Evolutionary conservation across 2,113 vertebrate genomes (phyloP), one percentile per base, ranked within the genome.

Genomic region (Amphiprion ocellaris): DNA sequence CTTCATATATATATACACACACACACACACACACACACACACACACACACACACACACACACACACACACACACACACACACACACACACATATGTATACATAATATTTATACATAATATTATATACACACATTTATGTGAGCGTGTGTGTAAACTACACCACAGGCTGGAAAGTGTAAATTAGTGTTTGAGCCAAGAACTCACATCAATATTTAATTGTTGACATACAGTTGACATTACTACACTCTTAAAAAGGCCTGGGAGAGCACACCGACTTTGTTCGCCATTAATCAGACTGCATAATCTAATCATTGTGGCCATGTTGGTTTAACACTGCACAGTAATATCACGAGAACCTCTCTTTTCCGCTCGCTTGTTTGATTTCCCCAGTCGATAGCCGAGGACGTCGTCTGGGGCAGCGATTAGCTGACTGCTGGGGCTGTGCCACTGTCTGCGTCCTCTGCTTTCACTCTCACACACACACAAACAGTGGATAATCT

Each of bases 311-410:
- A 60, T n/a, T 39, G 39, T n/a, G 69, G 62, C 75, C 44, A 69
- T 92, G 85, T 93, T 89, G 72, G 66, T 92, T 92, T 89, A 90
- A 90, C 83, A 79, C 71, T 28, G 63, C 53, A 59, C 39, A 79
- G 65, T 66, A 74, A 76, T 74, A 88, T 82, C 52, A 65, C 7
- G 19, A 61, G 63, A 69, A 74, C 55, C 46, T 87, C 23, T 75
- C 52, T 21, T 74, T 86, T 76, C 84, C 56, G 56, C 71, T 73
- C 53, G 2, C 53, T 65, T 79, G 83, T 79, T 86, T 87, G 75
- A 90, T 89, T 82, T 91, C 66, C 78, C 71, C 37, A 71, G 67
- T 49, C 6, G 73, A 86, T 88, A 83, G 66, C 67, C 26, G 37
- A 69, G 59, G 58, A 62, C 33, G 39, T 41, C 44, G 82, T 90